A percentile compares a stretch with the other conserved stretches of the same genome.
These are phyloP conservation scores for Bos javanicus DNA, from an alignment of 2,113 vertebrate genomes.

Conservation along the genomic window DNA sequence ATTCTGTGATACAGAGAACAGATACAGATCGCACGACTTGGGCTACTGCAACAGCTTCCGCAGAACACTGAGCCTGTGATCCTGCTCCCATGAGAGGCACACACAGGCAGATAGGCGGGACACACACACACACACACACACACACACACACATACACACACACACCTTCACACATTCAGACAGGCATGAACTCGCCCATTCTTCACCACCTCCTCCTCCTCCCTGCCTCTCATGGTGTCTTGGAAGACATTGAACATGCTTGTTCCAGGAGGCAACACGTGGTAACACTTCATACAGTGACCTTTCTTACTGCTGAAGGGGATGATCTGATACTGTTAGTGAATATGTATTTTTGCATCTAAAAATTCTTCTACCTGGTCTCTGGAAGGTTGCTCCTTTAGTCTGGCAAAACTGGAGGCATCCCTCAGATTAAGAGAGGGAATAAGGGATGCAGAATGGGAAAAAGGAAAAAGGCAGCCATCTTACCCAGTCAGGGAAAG, in stretches of 20 bases:
- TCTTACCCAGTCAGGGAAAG: not conserved
- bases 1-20: not conserved
- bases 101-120: rapidly evolving
- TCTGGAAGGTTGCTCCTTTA: not conserved
- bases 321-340: not conserved
- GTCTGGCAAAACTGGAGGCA: not conserved
- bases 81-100: not conserved
- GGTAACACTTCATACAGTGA: not conserved
- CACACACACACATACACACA: not conserved
- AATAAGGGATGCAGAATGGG: not conserved
- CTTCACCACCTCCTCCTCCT: not conserved
- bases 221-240: not conserved
- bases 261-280: not conserved
- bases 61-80: not conserved
- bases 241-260: not conserved
- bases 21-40: not conserved
- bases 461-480: not conserved
- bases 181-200: not conserved
- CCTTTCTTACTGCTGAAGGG: not conserved
- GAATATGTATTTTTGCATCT: not conserved
- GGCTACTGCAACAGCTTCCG: not conserved
- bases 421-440: not conserved
- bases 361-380: not conserved
- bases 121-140: not conserved
- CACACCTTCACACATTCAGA: rapidly evolving